Conservation (phyloP, 2,797 vertebrate genomes). For the Poeciliopsis gracilis region DNA sequence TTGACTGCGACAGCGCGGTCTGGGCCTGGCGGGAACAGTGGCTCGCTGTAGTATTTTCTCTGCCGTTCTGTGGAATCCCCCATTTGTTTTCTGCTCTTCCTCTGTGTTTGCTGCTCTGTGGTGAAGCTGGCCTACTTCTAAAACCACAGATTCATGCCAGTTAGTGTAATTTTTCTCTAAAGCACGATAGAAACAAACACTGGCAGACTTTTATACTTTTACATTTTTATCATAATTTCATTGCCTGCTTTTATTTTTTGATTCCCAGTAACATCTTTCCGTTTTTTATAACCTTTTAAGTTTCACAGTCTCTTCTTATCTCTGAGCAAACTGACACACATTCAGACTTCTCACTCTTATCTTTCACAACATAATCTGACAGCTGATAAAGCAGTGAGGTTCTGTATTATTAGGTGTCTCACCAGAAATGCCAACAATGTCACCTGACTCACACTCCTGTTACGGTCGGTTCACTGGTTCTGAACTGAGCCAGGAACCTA, state of each 20-base stretch:
- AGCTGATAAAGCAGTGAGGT: background rate
- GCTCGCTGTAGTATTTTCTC: background rate
- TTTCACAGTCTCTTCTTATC: background rate
- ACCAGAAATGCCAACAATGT: background rate
- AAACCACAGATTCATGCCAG: background rate
- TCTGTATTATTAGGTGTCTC: background rate
- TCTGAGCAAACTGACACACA: background rate
- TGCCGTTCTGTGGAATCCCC: conserved; percentile 12
- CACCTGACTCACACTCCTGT: conserved; percentile 10
- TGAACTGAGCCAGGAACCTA: conserved; percentile 12
- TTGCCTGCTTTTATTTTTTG: background rate
- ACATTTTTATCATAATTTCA: background rate
- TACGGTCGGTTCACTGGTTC: background rate
- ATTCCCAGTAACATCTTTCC: background rate
- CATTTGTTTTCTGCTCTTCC: conserved; percentile 6
- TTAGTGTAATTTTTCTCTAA: background rate
- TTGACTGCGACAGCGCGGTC: background rate
- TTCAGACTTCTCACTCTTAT: background rate
- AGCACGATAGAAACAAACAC: background rate
- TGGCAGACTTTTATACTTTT: background rate
- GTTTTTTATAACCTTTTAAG: conserved; percentile 25
- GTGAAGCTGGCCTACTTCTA: conserved; percentile 21
- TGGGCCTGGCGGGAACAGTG: background rate
- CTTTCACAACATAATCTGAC: background rate
- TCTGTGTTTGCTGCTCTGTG: conserved; percentile 19